Base-by-base conservation (phyloP, 2,797 vertebrate genomes). In the Peromyscus aztecus region DNA sequence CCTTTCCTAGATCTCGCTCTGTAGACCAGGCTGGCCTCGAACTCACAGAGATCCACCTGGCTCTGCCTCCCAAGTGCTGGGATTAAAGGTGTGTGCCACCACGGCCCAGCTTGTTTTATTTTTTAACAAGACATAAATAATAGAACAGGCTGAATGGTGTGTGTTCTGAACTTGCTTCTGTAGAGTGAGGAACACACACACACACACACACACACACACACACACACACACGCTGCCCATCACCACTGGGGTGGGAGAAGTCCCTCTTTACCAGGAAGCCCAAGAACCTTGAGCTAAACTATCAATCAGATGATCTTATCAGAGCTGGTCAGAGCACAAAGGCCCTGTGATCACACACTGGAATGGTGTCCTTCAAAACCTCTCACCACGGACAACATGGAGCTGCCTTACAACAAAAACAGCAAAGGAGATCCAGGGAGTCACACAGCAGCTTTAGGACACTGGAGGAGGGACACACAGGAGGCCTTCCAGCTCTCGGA, bases 241-340 rank as follows among this genome's bases (percentile, higher is more conserved):
- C 29, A 16, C 9, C 43, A 17, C 11, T 17, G 9, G 67, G 61
- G 6, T n/a, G 0, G 0, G 34, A 69, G 24, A 75, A 86, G 43
- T 69, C 31, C 31, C 43, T 69, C 40, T 12, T 65, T 67, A 86
- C 0, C 59, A 46, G 61, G 61, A 92, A 80, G n/a, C 34, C 46
- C 10, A 75, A 57, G 37, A 76, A 61, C 29, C 1, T 0, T 71
- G 52, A 57, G 43, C 14, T 12, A 10, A 55, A 93, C 73, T 55
- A 5, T 55, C 65, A 89, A 92, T 90, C 84, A 86, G 88, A 83
- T 40, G 31, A 77, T 69, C 93, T 91, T 40, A 92, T 69, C 88
- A 43, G 96, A 57, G 43, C 49, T 77, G 43, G n/a, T 75, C 2
- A 19, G 8, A 8, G 61, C 40, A 19, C 13, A 65, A 23, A 77